phyloP scores from a whole-genome alignment of 2,888 invertebrate species.

The Polylopha cassiicola region DNA sequence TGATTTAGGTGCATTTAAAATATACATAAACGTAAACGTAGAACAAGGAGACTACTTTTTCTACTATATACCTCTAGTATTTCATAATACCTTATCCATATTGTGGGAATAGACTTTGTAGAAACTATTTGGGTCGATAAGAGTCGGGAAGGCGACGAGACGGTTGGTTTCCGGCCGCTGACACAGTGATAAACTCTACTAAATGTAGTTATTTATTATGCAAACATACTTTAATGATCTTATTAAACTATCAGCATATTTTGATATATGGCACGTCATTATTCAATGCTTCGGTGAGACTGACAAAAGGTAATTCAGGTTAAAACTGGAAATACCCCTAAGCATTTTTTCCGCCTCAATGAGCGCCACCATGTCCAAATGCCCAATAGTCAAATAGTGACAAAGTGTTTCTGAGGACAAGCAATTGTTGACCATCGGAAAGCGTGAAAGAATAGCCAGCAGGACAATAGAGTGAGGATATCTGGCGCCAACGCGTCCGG shows the following conservation, averaged over 20 bases:
- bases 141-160: slow-evolving; percentile 54
- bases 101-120: slow-evolving; percentile 39
- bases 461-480: slow-evolving; percentile 47
- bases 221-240: slow-evolving; percentile 40
- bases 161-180: slow-evolving; percentile 55
- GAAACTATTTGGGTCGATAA: slow-evolving; percentile 47
- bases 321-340: slow-evolving; percentile 1
- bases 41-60: too few species aligned
- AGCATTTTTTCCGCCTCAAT: slow-evolving; percentile 23
- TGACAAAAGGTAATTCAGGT: slow-evolving; percentile 9
- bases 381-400: slow-evolving; percentile 27
- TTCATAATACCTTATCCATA: slow-evolving; percentile 14
- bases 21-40: too few species aligned
- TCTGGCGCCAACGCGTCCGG: slow-evolving; percentile 66
- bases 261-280: not conserved
- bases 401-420: slow-evolving; percentile 34
- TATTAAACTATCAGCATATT: slow-evolving; percentile 30
- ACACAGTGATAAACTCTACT: slow-evolving; percentile 52
- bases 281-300: slow-evolving; percentile 3
- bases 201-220: slow-evolving; percentile 33
- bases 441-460: slow-evolving; percentile 34
- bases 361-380: slow-evolving; percentile 41
- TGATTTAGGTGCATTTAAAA: too few species aligned
- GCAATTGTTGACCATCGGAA: slow-evolving; percentile 38
- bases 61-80: too few species aligned